Percentiles rank a stretch among this genome's conserved stretches.
phyloP scores from a whole-genome alignment of 2,888 invertebrate genomes.

The Orthonevra nobilis region DNA sequence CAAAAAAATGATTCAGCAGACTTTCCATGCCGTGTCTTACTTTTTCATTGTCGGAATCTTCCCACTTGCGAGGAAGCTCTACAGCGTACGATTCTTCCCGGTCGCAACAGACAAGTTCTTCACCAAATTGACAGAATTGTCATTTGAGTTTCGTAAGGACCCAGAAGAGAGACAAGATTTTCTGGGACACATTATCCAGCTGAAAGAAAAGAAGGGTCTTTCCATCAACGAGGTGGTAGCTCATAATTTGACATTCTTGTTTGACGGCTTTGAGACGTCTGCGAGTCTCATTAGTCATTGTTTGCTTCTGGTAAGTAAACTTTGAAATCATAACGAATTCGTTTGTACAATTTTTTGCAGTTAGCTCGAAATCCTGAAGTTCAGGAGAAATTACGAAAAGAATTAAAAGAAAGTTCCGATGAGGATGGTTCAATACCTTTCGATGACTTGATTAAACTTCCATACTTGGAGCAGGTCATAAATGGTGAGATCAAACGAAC shows the following conservation, averaged over 20 bases:
- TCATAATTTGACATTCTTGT: constrained; percentile 73
- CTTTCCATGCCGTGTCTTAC: constrained; percentile 54
- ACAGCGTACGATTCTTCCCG: constrained; percentile 46
- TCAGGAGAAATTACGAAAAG: constrained; percentile 73
- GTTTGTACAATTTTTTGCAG: constrained; percentile 59
- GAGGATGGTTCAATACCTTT: constrained; percentile 70
- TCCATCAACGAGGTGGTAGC: constrained; percentile 73
- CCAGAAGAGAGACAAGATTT: constrained; percentile 70
- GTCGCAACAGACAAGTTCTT: constrained; percentile 65
- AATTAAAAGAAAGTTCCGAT: constrained; percentile 71
- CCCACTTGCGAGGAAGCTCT: constrained; percentile 65
- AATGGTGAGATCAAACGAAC: constrained; percentile 70
- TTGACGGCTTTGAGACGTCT: constrained; percentile 76
- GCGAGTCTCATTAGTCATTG: constrained; percentile 71
- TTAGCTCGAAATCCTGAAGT: constrained; percentile 72
- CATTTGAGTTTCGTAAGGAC: constrained; percentile 10
- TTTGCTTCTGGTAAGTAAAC: constrained; percentile 71
- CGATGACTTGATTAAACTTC: constrained; percentile 73
- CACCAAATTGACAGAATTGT: constrained; percentile 44
- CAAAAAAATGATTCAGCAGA: constrained; percentile 62
- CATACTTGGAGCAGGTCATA: constrained; percentile 75
- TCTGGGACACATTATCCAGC: constrained; percentile 68
- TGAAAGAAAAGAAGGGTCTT: constrained; percentile 71
- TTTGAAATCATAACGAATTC: no score
- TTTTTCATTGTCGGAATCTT: constrained; percentile 65